A percentile compares a stretch with the other conserved stretches of the same genome.
phyloP scores from a whole-genome alignment of 2,113 vertebrate species.

The Tragelaphus strepsiceros region DNA sequence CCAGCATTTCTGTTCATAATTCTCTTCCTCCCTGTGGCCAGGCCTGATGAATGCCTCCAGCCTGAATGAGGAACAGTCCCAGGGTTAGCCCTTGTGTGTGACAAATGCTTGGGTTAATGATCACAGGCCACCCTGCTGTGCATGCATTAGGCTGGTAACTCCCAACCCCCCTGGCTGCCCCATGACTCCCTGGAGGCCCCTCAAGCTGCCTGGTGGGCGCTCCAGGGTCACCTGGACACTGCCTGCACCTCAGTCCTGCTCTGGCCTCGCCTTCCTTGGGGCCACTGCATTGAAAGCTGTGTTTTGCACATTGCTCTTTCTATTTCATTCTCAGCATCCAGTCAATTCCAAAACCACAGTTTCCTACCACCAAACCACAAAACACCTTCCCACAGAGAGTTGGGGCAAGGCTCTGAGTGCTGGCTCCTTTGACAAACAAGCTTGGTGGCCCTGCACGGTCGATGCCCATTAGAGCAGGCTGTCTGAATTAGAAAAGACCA shows the following conservation, averaged over 20 bases:
- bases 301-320: accelerated
- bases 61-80: not conserved
- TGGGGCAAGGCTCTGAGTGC: not conserved
- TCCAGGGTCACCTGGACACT: accelerated
- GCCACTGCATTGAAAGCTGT: accelerated
- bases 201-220: accelerated
- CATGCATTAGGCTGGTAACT: accelerated
- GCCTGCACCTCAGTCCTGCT: accelerated
- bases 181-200: no score
- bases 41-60: not conserved
- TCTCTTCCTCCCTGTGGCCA: not conserved
- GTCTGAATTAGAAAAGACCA: not conserved
- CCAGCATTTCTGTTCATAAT: not conserved
- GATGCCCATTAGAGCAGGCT: accelerated
- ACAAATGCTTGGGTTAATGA: no score
- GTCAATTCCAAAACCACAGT: not conserved
- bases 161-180: not conserved
- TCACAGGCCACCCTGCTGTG: accelerated
- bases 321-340: not conserved
- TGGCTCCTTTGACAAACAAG: not conserved
- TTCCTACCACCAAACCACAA: not conserved
- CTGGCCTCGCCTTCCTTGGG: accelerated
- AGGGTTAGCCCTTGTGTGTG: not conserved
- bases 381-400: not conserved
- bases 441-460: accelerated